These are phyloP conservation scores for Petrophora chlorosata DNA, from an alignment of 2,888 invertebrate species.

Conservation along the genomic window DNA sequence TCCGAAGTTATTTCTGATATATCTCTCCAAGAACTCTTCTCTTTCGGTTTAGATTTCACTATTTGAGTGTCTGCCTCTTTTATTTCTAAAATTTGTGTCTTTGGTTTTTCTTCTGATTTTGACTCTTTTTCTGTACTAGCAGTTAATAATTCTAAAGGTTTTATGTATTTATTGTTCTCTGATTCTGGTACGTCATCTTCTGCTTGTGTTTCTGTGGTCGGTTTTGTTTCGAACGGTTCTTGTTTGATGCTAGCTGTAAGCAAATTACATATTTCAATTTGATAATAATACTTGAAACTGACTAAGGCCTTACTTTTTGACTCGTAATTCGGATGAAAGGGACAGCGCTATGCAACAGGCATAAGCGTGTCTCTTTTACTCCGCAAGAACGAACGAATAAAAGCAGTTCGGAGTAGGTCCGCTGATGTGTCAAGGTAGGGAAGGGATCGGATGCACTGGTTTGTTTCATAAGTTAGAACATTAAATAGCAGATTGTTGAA, in stretches of 20 bases:
- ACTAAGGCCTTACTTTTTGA: too few relatives aligned
- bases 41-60: conserved; percentile 28
- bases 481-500: too few relatives aligned
- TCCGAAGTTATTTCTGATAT: conserved; percentile 68
- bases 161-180: background rate
- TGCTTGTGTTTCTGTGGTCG: background rate
- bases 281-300: too few relatives aligned
- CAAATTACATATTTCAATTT: too few relatives aligned
- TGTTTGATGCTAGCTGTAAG: conserved; percentile 13
- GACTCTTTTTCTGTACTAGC: background rate
- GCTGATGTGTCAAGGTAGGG: too few relatives aligned
- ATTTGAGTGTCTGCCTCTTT: background rate
- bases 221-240: conserved; percentile 1
- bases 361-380: too few relatives aligned
- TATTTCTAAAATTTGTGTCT: conserved; percentile 13
- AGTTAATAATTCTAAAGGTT: background rate
- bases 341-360: too few relatives aligned
- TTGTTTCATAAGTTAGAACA: too few relatives aligned
- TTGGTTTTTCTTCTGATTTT: conserved; percentile 2
- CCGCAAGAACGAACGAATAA: too few relatives aligned
- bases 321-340: too few relatives aligned
- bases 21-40: conserved; percentile 65
- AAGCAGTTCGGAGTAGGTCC: too few relatives aligned
- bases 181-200: background rate
- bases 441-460: too few relatives aligned